phyloP scores from a whole-genome alignment of 2,113 vertebrate species.

The Oncorhynchus gorbuscha region DNA sequence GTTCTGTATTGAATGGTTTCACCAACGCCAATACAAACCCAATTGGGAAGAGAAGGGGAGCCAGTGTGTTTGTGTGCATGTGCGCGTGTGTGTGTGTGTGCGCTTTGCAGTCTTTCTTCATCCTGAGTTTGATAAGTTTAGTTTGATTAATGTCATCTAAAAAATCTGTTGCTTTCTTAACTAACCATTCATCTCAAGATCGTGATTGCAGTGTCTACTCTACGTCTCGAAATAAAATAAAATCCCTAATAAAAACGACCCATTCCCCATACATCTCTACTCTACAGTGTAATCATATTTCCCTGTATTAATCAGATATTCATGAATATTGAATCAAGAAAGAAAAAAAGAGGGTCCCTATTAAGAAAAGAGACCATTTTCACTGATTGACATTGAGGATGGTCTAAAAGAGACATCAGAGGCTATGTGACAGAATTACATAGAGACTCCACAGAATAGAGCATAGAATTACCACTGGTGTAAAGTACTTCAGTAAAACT shows the following conservation, averaged over 20 bases:
- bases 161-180: constrained; percentile 2
- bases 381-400: not conserved
- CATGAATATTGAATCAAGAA: not conserved
- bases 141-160: not conserved
- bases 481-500: no score
- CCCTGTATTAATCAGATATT: not conserved
- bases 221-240: not conserved
- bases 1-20: constrained; percentile 34
- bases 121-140: not conserved
- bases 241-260: not conserved
- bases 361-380: not conserved
- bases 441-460: no score
- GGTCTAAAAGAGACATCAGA: not conserved
- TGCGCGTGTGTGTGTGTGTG: no score
- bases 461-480: no score
- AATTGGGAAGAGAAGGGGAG: not conserved
- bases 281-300: not conserved
- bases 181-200: constrained; percentile 1
- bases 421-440: no score
- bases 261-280: not conserved
- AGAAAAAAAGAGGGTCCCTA: not conserved
- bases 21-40: constrained; percentile 24
- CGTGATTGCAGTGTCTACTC: not conserved
- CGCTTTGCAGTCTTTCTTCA: no score
- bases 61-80: not conserved